These are phyloP conservation scores for Tipula confusa DNA, from an alignment of 2,888 invertebrate species.

Conservation along the genomic window DNA sequence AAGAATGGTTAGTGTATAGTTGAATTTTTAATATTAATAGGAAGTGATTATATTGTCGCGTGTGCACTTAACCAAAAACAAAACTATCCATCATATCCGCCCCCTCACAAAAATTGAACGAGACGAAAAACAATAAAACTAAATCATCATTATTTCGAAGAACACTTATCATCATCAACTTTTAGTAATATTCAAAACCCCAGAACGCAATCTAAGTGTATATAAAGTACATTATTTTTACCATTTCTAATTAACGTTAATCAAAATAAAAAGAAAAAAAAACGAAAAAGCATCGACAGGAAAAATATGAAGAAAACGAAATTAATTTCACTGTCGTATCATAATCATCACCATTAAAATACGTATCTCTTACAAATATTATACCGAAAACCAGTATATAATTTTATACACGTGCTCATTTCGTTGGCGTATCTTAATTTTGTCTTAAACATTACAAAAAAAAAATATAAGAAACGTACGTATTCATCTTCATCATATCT, in stretches of 20 bases:
- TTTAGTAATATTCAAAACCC: not conserved
- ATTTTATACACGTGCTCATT: not conserved
- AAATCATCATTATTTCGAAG: not conserved
- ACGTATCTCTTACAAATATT: not conserved
- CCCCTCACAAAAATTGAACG: not conserved
- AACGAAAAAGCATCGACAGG: not conserved
- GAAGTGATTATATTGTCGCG: not conserved
- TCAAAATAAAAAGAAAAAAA: not conserved
- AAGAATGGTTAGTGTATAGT: too few relatives aligned
- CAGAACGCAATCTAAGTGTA: not conserved
- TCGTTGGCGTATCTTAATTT: not conserved
- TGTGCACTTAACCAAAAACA: not conserved
- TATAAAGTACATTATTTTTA: not conserved
- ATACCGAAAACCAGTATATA: too few relatives aligned
- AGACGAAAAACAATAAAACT: not conserved
- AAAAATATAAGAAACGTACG: not conserved
- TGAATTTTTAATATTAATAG: not conserved
- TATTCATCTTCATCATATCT: slow-evolving; percentile 12
- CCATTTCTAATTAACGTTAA: slow-evolving; percentile 9
- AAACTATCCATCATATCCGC: not conserved
- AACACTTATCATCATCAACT: not conserved
- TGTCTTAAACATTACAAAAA: not conserved
- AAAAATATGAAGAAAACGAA: not conserved
- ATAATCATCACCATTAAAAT: not conserved
- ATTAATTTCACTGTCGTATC: not conserved